A percentile compares a stretch with the other conserved stretches of the same genome.
Evolutionary conservation across 1,140 invertebrate genomes (phyloP).

Genomic region (Drosophila sp.): DNA sequence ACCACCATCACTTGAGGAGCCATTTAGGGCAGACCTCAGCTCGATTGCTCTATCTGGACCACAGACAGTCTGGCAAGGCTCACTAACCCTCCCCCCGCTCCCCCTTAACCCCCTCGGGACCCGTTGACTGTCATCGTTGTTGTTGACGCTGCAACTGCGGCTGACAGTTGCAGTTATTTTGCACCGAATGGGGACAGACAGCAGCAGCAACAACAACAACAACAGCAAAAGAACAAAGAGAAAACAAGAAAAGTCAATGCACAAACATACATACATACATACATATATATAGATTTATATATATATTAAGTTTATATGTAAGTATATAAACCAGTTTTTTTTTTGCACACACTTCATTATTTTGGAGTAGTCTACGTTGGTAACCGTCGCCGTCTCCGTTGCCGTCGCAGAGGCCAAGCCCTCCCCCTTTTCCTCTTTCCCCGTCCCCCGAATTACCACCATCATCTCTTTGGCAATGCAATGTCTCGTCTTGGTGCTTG

Average conservation of each 20-base stretch:
- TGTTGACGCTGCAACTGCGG: constrained; percentile 43
- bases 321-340: constrained; percentile 72
- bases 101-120: not conserved
- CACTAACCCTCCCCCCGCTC: not conserved
- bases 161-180: constrained; percentile 80
- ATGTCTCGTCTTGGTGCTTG: constrained; percentile 2
- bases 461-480: not conserved
- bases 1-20: not conserved
- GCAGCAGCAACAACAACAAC: constrained; percentile 22
- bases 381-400: not conserved
- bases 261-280: constrained; percentile 21
- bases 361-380: constrained; percentile 37
- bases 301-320: constrained; percentile 19
- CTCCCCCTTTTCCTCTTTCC: not conserved
- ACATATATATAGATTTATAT: constrained; percentile 19
- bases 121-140: constrained; percentile 1
- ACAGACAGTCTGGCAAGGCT: constrained; percentile 16
- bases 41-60: constrained; percentile 14
- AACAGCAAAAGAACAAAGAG: constrained; percentile 71
- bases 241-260: constrained; percentile 75
- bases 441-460: not conserved
- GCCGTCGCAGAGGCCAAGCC: not conserved
- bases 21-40: constrained; percentile 14
- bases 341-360: constrained; percentile 78
- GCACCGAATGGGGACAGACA: constrained; percentile 73